Evolutionary conservation across 1,140 invertebrate genomes (phyloP).

Genomic region (Pemphigus obesinymphae): DNA sequence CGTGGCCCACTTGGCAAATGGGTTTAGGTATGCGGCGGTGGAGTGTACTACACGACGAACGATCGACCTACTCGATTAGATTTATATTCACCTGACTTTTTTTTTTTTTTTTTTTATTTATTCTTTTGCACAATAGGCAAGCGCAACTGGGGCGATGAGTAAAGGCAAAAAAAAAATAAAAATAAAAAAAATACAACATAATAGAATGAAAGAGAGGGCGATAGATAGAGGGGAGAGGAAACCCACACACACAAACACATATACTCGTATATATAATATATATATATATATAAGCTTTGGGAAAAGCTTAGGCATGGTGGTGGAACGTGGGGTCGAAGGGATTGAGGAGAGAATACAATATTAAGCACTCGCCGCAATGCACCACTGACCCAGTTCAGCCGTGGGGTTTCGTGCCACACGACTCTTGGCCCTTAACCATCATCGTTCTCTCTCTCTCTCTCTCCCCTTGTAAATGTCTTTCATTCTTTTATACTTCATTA

Average conservation of each 20-base stretch:
- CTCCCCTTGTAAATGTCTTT: background rate
- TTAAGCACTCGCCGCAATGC: slow-evolving; percentile 36
- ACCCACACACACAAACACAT: background rate
- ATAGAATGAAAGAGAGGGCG: background rate
- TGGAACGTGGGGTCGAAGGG: background rate
- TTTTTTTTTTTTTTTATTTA: slow-evolving; percentile 7
- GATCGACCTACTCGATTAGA: background rate
- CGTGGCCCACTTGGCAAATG: slow-evolving; percentile 37
- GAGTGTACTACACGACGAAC: background rate
- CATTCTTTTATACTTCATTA: background rate
- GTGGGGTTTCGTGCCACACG: slow-evolving; percentile 34
- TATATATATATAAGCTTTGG: background rate
- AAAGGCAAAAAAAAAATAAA: background rate
- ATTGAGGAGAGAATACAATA: slow-evolving; percentile 12
- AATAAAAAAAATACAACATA: too few species aligned
- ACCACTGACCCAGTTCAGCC: slow-evolving; percentile 37
- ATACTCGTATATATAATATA: background rate
- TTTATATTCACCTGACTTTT: slow-evolving; percentile 22
- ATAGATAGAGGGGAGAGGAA: background rate
- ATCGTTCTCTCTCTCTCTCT: background rate
- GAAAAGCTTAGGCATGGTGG: background rate
- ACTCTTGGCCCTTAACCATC: slow-evolving; percentile 11
- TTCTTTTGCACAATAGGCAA: background rate
- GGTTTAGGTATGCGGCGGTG: slow-evolving; percentile 22
- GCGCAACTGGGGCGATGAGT: background rate